Conservation (phyloP, 2,888 invertebrate species). For the Acanthosepion esculentum region DNA sequence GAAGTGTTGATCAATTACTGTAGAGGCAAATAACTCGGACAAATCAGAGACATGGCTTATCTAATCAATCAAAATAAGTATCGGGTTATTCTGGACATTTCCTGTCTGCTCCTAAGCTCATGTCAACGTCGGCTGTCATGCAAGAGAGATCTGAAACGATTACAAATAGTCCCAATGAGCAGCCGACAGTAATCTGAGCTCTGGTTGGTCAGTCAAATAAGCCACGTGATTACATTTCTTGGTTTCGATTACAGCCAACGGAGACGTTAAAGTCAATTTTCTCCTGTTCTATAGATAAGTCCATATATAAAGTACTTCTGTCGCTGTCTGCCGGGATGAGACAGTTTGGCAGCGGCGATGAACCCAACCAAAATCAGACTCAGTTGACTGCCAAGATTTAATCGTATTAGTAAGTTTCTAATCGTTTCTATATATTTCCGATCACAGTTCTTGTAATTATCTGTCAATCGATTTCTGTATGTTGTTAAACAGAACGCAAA, state of each 20-base stretch:
- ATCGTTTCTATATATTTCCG: not conserved
- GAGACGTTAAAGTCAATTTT: not conserved
- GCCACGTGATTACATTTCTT: not conserved
- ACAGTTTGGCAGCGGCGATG: not conserved
- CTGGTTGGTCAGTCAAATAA: not conserved
- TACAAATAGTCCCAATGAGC: not conserved
- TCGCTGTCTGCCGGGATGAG: not conserved
- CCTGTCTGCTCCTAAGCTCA: not conserved
- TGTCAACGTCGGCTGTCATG: not conserved
- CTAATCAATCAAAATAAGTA: constrained; percentile 8
- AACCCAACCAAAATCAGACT: not conserved
- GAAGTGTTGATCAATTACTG: not conserved
- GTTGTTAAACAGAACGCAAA: not conserved
- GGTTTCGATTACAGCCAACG: not conserved
- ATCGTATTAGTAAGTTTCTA: not conserved
- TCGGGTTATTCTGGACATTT: not conserved
- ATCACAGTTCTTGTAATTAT: not conserved
- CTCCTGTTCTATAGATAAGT: not conserved
- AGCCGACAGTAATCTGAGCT: not conserved
- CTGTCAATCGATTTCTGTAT: not conserved
- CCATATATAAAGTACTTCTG: not conserved
- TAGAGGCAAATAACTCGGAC: not conserved
- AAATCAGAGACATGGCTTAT: not conserved
- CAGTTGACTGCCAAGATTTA: not conserved
- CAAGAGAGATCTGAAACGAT: not conserved